A percentile compares a stretch with the other conserved stretches of the same genome.
Conservation (phyloP, 2,888 invertebrate genomes). For the Watsonalla cultraria region DNA sequence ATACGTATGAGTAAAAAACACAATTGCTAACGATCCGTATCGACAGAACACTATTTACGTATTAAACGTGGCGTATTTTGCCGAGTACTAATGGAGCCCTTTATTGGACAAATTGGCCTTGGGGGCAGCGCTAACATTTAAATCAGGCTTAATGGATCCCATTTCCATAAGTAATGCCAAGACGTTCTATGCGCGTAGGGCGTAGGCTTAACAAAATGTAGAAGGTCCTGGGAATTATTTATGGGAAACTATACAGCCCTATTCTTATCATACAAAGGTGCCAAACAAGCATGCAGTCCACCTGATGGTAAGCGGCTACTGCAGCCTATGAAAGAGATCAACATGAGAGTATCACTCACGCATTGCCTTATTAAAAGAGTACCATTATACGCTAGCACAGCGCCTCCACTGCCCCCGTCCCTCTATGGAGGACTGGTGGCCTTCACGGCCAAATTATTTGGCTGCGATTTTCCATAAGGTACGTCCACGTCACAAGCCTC, state of each 20-base stretch:
- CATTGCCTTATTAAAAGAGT: too few relatives aligned
- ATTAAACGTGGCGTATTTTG: slow-evolving; percentile 33
- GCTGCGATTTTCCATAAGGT: too few relatives aligned
- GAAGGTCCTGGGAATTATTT: slow-evolving; percentile 14
- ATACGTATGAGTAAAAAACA: slow-evolving; percentile 23
- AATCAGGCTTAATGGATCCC: slow-evolving; percentile 64
- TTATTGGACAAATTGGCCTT: slow-evolving; percentile 62
- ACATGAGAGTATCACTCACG: too few relatives aligned
- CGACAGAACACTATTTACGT: slow-evolving; percentile 44
- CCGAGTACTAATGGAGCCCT: slow-evolving; percentile 35
- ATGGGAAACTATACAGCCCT: slow-evolving; percentile 1
- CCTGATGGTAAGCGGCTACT: too few relatives aligned
- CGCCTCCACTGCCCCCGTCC: too few relatives aligned
- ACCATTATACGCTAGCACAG: too few relatives aligned
- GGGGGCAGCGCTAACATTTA: slow-evolving; percentile 63
- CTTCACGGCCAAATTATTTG: too few relatives aligned
- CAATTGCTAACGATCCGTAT: slow-evolving; percentile 58
- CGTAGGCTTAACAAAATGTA: slow-evolving; percentile 21
- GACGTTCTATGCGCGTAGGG: slow-evolving; percentile 11
- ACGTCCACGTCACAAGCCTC: too few relatives aligned
- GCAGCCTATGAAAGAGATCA: too few relatives aligned
- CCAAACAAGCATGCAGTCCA: too few relatives aligned
- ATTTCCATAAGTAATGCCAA: slow-evolving; percentile 62
- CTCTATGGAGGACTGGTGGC: too few relatives aligned
- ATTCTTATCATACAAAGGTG: too few relatives aligned